Evolutionary conservation across 2,113 vertebrate species (phyloP), one percentile per base, ranked within the genome.

Genomic region (Corythoichthys haematopterus): DNA sequence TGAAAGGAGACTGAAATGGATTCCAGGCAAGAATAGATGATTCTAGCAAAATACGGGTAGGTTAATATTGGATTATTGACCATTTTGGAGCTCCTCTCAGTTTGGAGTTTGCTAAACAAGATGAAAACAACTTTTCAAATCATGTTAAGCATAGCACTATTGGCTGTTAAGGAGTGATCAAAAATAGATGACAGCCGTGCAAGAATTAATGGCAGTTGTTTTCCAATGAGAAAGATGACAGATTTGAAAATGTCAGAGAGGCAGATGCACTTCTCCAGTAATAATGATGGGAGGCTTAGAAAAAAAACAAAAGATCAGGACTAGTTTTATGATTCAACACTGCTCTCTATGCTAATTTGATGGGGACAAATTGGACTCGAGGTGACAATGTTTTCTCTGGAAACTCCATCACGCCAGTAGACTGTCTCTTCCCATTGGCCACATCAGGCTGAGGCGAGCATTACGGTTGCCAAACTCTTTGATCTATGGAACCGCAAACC

Each of bases 401-500:
- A 81, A 90, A 84, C 74, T 78, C 85, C 81, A 84, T 85, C 83
- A 88, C 78, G 71, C 79, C 75, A 71, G 60, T 82, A 74, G 72
- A 84, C 81, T 78, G 85, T 83, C 87, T 83, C 73, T 58, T 72
- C 74, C 70, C 73, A 83, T 90, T 90, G 90, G 85, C 85, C 84
- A 80, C 43, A 86, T 88, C 81, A 83, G 69, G 81, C 82, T 78
- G 78, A 83, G 79, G 79, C 61, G 71, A 81, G 69, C 65, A 57
- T 77, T 69, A 66, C 76, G 78, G 74, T 80, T 85, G 81, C 80
- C 85, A 81, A 84, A 84, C 70, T 69, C 70, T 66, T 71, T 67
- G 82, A 89, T 91, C 81, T 77, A 91, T 92, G 81, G 78, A 80
- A 86, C 67, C 78, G 85, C 82, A 77, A 82, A 72, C 74, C 77